Percentiles rank a stretch among this genome's conserved stretches.
These are phyloP conservation scores for Pseudomyrmex flavicornis DNA, from an alignment of 1,140 invertebrate genomes.

Conservation along the genomic window DNA sequence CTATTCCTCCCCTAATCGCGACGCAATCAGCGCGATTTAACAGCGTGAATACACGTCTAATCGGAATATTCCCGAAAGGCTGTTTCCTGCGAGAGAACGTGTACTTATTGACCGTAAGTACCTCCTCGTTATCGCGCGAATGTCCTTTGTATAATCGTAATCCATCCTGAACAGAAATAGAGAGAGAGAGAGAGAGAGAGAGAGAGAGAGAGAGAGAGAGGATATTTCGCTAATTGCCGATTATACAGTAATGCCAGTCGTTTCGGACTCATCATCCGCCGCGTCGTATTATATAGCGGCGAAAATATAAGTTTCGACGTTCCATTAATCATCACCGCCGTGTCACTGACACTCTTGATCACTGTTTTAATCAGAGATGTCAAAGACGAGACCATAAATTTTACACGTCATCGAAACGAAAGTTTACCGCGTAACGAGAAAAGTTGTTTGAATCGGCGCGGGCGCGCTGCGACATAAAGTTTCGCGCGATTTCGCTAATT, in stretches of 20 bases:
- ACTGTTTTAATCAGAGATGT: not conserved
- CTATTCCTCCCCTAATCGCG: not conserved
- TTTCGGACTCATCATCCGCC: not conserved
- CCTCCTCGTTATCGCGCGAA: not conserved
- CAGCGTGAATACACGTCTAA: not conserved
- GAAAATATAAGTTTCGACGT: not conserved
- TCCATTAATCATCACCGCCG: not conserved
- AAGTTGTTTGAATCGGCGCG: too few relatives aligned
- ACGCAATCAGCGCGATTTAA: constrained; percentile 14
- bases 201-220: too few relatives aligned
- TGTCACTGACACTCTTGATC: not conserved
- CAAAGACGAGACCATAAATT: constrained; percentile 23
- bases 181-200: too few relatives aligned
- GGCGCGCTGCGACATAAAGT: not conserved
- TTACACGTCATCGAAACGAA: not conserved
- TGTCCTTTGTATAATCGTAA: constrained; percentile 26
- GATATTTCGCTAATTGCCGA: constrained; percentile 7
- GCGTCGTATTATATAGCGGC: not conserved
- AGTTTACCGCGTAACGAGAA: not conserved
- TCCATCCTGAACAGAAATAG: too few relatives aligned
- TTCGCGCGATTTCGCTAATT: constrained; percentile 34
- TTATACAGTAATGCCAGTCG: constrained; percentile 13
- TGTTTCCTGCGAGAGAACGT: not conserved
- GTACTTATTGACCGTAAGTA: constrained; percentile 24
- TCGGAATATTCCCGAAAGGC: not conserved